phyloP scores from a whole-genome alignment of 2,888 invertebrate genomes.

The Drosophila lacicola region DNA sequence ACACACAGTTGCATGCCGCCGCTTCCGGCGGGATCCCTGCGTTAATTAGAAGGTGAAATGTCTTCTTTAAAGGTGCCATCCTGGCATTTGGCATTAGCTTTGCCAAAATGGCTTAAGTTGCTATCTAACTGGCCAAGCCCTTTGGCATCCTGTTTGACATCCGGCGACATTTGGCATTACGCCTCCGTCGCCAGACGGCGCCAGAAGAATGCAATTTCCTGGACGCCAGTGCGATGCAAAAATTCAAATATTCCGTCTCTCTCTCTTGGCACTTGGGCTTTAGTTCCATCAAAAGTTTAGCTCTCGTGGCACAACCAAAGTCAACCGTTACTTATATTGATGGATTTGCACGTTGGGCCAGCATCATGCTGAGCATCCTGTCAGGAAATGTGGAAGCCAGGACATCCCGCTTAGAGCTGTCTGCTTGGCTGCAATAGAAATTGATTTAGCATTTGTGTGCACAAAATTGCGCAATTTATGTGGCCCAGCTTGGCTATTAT shows the following conservation, averaged over 20 bases:
- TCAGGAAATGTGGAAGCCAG: conserved; percentile 70
- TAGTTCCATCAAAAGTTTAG: conserved; percentile 34
- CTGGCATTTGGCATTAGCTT: conserved; percentile 19
- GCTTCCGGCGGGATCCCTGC: not conserved
- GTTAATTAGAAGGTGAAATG: conserved; percentile 21
- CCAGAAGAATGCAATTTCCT: conserved; percentile 76
- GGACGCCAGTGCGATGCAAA: conserved; percentile 18
- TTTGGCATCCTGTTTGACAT: conserved; percentile 34
- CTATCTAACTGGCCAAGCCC: conserved; percentile 19
- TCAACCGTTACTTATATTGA: conserved; percentile 60
- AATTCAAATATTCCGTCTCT: conserved; percentile 35
- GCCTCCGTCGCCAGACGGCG: conserved; percentile 23
- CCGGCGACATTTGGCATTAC: conserved; percentile 61
- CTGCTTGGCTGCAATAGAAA: conserved; percentile 57
- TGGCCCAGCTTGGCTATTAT: conserved; percentile 36
- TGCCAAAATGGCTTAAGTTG: not conserved
- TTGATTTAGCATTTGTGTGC: conserved; percentile 75
- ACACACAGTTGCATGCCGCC: not conserved
- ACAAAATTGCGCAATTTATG: conserved; percentile 76
- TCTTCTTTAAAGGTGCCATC: conserved; percentile 1
- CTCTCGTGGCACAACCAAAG: conserved; percentile 12
- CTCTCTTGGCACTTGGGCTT: conserved; percentile 19
- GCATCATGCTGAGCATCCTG: conserved; percentile 52
- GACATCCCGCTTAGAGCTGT: conserved; percentile 60
- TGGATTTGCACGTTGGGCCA: conserved; percentile 60